Conservation (phyloP, 2,797 vertebrate species). For the Pseudomugil tenellus region DNA sequence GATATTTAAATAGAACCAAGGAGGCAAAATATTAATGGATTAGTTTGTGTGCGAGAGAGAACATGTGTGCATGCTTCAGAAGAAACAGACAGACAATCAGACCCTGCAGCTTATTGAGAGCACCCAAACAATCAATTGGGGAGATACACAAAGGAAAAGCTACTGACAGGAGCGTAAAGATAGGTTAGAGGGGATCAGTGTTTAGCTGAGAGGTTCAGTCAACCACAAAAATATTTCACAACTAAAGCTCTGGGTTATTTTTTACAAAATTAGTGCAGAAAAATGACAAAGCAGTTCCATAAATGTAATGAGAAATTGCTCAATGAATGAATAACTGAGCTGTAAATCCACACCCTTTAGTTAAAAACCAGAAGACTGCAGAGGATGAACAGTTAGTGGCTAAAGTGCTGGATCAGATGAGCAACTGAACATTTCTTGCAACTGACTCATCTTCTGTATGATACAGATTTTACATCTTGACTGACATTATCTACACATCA, state of each 20-base stretch:
- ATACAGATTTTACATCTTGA: constrained; percentile 18
- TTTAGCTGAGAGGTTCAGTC: constrained; percentile 45
- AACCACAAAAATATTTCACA: constrained; percentile 12
- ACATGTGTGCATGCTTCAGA: constrained; percentile 28
- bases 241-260: constrained; percentile 18
- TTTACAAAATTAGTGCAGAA: constrained; percentile 12
- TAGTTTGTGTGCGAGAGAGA: background rate
- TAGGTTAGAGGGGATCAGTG: constrained; percentile 41
- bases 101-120: constrained; percentile 58
- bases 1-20: constrained; percentile 4
- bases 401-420: constrained; percentile 7
- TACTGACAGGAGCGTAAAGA: constrained; percentile 35
- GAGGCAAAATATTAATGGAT: constrained; percentile 1
- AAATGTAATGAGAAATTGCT: background rate
- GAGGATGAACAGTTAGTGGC: background rate
- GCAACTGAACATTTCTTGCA: constrained; percentile 36
- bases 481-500: constrained; percentile 5
- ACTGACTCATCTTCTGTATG: constrained; percentile 14
- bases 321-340: too few species aligned
- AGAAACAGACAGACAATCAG: constrained; percentile 45
- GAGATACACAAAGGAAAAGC: constrained; percentile 18
- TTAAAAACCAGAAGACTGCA: background rate
- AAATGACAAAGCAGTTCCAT: background rate
- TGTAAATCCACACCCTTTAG: too few species aligned
- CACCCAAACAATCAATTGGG: constrained; percentile 57